Conservation (phyloP, 1,140 invertebrate species). For the Hormaphis cornu region DNA sequence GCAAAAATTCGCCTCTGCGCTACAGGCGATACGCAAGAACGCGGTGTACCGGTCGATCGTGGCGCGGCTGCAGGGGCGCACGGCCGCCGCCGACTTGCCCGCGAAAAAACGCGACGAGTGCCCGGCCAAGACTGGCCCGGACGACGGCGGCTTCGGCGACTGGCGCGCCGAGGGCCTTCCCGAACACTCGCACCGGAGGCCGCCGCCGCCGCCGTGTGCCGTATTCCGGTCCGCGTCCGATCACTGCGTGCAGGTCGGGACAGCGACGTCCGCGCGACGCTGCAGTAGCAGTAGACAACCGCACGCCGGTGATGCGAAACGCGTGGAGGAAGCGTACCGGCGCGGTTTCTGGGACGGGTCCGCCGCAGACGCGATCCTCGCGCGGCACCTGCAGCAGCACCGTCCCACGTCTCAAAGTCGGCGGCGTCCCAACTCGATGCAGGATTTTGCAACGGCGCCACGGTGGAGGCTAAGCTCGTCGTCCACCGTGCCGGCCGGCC, state of each 20-base stretch:
- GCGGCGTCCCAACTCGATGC: neutral
- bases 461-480: conserved; percentile 20
- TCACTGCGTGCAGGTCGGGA: neutral
- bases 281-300: neutral
- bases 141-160: conserved; percentile 31
- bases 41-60: conserved; percentile 44
- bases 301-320: conserved; percentile 1
- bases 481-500: conserved; percentile 32
- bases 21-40: conserved; percentile 43
- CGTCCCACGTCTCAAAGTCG: neutral
- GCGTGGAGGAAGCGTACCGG: conserved; percentile 12
- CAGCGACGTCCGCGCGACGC: neutral
- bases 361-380: neutral
- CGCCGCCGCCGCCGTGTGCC: neutral
- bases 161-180: conserved; percentile 36
- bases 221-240: neutral
- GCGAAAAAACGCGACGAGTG: conserved; percentile 3
- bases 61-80: conserved; percentile 40
- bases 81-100: conserved; percentile 11
- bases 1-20: conserved; percentile 45
- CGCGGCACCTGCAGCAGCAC: neutral
- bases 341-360: conserved; percentile 23
- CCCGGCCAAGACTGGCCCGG: neutral
- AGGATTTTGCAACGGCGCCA: neutral
- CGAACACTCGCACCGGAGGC: conserved; percentile 40